These are phyloP conservation scores for Chymomyza procnemis DNA, from an alignment of 2,888 invertebrate genomes.

Conservation along the genomic window DNA sequence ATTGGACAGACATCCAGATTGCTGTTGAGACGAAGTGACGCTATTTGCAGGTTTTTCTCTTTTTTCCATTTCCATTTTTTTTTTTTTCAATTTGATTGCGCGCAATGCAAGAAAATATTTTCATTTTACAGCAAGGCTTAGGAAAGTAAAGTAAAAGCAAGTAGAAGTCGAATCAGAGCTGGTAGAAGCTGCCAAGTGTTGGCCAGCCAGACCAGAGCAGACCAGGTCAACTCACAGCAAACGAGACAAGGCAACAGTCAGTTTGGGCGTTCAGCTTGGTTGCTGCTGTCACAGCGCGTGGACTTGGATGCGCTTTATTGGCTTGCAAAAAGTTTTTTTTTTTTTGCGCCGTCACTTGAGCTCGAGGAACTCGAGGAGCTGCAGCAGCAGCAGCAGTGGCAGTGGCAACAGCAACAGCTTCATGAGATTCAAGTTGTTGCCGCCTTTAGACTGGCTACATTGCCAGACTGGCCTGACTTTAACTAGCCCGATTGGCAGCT, in stretches of 20 bases:
- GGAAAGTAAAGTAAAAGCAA: neutral
- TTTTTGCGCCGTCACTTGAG: slow-evolving; percentile 43
- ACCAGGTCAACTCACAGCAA: neutral
- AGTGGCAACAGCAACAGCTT: slow-evolving; percentile 36
- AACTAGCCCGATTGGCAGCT: slow-evolving; percentile 43
- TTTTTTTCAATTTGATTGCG: slow-evolving; percentile 26
- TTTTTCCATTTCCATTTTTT: slow-evolving; percentile 14
- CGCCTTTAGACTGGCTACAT: neutral
- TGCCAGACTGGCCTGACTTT: slow-evolving; percentile 43
- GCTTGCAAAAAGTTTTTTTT: slow-evolving; percentile 44
- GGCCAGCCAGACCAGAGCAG: neutral
- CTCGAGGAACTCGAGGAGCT: slow-evolving; percentile 19
- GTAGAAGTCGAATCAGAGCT: slow-evolving; percentile 19
- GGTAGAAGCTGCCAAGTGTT: slow-evolving; percentile 25
- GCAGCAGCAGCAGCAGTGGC: slow-evolving; percentile 5
- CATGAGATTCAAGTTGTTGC: slow-evolving; percentile 41
- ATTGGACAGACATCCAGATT: neutral
- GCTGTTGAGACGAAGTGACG: slow-evolving; percentile 7
- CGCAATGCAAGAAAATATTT: slow-evolving; percentile 49
- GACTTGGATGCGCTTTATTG: slow-evolving; percentile 35
- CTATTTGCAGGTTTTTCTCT: slow-evolving; percentile 42
- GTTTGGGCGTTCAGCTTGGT: slow-evolving; percentile 13
- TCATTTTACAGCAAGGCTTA: slow-evolving; percentile 37
- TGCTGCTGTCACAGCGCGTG: slow-evolving; percentile 8
- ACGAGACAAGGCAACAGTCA: slow-evolving; percentile 1